Percentiles rank a stretch among this genome's conserved stretches.
phyloP scores from a whole-genome alignment of 2,888 invertebrate species.

The Tinea trinotella region DNA sequence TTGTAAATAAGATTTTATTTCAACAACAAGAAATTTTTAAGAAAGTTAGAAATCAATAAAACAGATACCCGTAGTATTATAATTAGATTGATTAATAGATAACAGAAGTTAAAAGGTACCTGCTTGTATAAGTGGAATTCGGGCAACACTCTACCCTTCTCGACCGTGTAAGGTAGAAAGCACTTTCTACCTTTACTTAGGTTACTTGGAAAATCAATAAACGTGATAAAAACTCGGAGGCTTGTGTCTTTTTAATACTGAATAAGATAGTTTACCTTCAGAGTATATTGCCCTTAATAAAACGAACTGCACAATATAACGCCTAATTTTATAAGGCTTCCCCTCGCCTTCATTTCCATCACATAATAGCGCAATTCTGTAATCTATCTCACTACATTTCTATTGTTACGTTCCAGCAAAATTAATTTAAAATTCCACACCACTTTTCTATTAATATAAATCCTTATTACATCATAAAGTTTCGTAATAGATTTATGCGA shows the following conservation, averaged over 20 bases:
- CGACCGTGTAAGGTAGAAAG: not conserved
- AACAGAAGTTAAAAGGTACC: too few relatives aligned
- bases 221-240: not conserved
- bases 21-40: too few relatives aligned
- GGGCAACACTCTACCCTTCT: not conserved
- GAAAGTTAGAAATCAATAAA: too few relatives aligned
- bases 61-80: too few relatives aligned
- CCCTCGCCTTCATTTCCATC: not conserved
- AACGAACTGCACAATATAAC: not conserved
- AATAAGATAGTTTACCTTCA: not conserved
- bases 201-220: not conserved
- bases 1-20: too few relatives aligned
- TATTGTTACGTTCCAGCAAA: not conserved
- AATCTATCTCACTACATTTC: not conserved
- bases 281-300: not conserved
- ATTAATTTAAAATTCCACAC: not conserved
- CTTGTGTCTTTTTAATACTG: too few relatives aligned
- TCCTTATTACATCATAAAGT: not conserved
- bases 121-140: too few relatives aligned
- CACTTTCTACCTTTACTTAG: too few relatives aligned
- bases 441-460: not conserved
- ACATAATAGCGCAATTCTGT: not conserved
- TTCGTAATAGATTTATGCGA: too few relatives aligned
- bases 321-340: not conserved
- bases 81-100: too few relatives aligned